Percentiles rank a stretch among this genome's conserved stretches.
Evolutionary conservation across 1,140 invertebrate species (phyloP).

Genomic region (Helicorthomorpha holstii): DNA sequence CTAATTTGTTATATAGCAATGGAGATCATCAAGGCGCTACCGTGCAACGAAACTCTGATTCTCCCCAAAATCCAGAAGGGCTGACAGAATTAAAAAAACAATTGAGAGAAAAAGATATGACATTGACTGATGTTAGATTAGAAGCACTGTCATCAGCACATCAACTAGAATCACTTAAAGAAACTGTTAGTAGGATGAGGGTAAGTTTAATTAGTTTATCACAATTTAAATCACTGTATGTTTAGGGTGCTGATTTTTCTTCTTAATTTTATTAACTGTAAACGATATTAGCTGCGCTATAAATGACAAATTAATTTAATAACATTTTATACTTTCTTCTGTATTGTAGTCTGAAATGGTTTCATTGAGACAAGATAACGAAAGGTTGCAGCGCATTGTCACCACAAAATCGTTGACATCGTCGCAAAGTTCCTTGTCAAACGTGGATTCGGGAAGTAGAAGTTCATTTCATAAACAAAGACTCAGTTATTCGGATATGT

Average conservation of each 20-base stretch:
- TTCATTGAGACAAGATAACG: conserved; percentile 90
- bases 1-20: too few relatives aligned
- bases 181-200: conserved; percentile 91
- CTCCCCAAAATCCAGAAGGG: too few relatives aligned
- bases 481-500: conserved; percentile 35
- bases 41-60: too few relatives aligned
- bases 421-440: conserved; percentile 50
- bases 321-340: too few relatives aligned
- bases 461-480: too few relatives aligned
- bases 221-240: neutral
- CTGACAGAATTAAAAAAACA: conserved; percentile 83
- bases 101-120: conserved; percentile 85
- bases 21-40: too few relatives aligned
- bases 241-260: neutral
- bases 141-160: conserved; percentile 92
- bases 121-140: conserved; percentile 84
- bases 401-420: conserved; percentile 61
- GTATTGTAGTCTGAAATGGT: conserved; percentile 85
- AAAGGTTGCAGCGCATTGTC: conserved; percentile 73
- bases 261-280: neutral
- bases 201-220: conserved; percentile 27
- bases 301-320: conserved; percentile 3
- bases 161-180: conserved; percentile 87
- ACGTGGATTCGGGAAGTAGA: conserved; percentile 20
- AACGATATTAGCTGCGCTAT: too few relatives aligned